Evolutionary conservation across 2,113 vertebrate genomes (phyloP).

Genomic region (Phalacrocorax pelagicus): DNA sequence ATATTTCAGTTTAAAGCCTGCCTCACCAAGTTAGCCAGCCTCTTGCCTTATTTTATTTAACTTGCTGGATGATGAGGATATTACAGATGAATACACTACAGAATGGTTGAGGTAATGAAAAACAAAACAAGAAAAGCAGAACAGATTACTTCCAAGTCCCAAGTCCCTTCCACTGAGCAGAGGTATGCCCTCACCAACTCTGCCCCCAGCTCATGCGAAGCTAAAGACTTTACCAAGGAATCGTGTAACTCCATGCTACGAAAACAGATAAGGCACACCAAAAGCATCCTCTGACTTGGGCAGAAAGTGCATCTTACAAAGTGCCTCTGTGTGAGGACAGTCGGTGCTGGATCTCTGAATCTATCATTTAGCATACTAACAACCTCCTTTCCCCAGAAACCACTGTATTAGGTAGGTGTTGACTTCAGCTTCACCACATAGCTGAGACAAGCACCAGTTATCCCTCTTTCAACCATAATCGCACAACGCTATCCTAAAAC

Average conservation of each 20-base stretch:
- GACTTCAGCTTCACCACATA: background rate
- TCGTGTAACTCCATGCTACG: background rate
- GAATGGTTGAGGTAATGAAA: background rate
- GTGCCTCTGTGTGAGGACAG: background rate
- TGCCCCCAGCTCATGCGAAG: accelerated
- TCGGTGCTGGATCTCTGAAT: background rate
- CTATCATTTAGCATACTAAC: background rate
- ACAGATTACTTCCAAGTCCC: background rate
- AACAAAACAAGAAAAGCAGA: background rate
- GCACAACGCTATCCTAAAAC: background rate
- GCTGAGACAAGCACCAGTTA: background rate
- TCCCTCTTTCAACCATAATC: background rate
- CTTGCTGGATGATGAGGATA: background rate
- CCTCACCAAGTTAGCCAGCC: too few species aligned
- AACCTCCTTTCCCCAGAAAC: background rate
- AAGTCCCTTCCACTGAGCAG: background rate
- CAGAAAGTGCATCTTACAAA: accelerated
- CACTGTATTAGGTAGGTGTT: background rate
- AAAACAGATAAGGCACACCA: background rate
- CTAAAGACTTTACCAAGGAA: background rate
- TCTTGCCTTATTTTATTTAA: background rate
- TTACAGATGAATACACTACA: background rate
- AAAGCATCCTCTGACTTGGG: background rate
- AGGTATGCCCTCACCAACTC: background rate
- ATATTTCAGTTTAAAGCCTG: too few species aligned